phyloP scores from a whole-genome alignment of 2,113 vertebrate genomes.

The Megaleporinus macrocephalus region DNA sequence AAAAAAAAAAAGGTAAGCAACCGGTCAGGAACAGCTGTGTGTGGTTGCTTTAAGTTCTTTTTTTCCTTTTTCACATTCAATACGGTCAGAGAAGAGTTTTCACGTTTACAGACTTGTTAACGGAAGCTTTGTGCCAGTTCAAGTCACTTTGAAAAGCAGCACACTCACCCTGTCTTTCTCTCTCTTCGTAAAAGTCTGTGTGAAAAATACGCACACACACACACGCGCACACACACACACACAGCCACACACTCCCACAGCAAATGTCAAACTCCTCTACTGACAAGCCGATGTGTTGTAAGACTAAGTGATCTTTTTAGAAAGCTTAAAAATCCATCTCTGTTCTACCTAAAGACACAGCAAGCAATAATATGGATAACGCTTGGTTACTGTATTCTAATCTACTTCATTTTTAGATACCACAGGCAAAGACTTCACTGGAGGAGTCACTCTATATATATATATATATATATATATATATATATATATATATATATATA shows the following conservation, averaged over 20 bases:
- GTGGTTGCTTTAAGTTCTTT: conserved; percentile 79
- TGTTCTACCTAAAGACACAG: not conserved
- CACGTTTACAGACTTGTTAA: conserved; percentile 65
- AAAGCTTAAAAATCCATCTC: not conserved
- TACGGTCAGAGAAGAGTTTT: conserved; percentile 79
- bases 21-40: conserved; percentile 73
- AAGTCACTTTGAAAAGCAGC: conserved; percentile 73
- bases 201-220: conserved; percentile 28
- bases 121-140: conserved; percentile 80
- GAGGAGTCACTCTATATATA: not conserved
- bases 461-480: no score
- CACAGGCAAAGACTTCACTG: not conserved
- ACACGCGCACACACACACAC: conserved; percentile 17
- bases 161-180: conserved; percentile 61
- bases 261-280: not conserved
- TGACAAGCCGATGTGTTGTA: not conserved
- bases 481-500: no score
- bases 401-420: conserved; percentile 22
- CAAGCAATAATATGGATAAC: not conserved
- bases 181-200: conserved; percentile 47
- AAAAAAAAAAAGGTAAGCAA: conserved; percentile 71
- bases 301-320: not conserved
- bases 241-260: conserved; percentile 36
- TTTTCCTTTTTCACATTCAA: conserved; percentile 85
- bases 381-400: not conserved